These are phyloP conservation scores for Arctopsyche grandis DNA, from an alignment of 1,140 invertebrate species.

Conservation along the genomic window DNA sequence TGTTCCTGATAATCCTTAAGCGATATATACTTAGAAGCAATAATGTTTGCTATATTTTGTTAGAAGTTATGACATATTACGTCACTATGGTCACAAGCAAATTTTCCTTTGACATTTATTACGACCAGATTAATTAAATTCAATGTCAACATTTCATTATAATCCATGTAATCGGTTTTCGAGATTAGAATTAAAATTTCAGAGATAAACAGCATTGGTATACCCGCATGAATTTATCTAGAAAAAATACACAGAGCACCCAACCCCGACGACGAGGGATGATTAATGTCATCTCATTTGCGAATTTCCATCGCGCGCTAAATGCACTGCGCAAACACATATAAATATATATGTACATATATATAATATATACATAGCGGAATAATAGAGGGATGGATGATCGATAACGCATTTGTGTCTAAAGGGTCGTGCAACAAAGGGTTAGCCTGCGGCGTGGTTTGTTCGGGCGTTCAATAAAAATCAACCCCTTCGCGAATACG, in stretches of 20 bases:
- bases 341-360: not conserved
- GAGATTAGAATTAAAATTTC: not conserved
- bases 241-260: not conserved
- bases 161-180: not conserved
- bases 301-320: not conserved
- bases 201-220: not conserved
- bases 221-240: not conserved
- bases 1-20: no score
- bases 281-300: constrained; percentile 10
- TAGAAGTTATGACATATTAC: no score
- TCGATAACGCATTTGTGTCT: not conserved
- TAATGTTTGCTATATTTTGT: no score
- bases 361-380: not conserved
- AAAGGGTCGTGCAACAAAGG: not conserved
- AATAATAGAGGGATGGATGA: not conserved
- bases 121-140: no score
- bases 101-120: no score
- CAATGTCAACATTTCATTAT: not conserved
- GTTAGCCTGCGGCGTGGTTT: not conserved
- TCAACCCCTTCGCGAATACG: not conserved
- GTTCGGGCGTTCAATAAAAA: not conserved
- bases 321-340: not conserved
- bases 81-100: no score
- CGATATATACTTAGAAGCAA: no score
- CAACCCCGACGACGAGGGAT: not conserved